Conservation (phyloP, 2,888 invertebrate genomes). For the Brachynemurus nebulosus region DNA sequence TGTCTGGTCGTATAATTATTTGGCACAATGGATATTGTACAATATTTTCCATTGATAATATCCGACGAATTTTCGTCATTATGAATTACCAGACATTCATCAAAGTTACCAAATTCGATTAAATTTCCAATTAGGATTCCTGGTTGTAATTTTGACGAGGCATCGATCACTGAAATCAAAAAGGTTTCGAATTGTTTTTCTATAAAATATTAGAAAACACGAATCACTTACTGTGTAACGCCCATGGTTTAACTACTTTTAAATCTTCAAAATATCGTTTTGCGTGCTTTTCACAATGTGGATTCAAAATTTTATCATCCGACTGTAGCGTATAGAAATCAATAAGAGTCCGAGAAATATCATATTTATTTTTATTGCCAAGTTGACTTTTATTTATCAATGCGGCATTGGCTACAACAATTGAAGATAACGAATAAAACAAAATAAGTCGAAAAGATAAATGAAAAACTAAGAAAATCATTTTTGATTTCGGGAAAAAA, state of each 20-base stretch:
- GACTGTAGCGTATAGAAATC: background rate
- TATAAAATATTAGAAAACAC: no score
- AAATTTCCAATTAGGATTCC: conserved; percentile 28
- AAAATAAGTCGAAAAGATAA: no score
- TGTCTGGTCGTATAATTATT: background rate
- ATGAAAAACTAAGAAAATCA: no score
- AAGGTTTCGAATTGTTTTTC: no score
- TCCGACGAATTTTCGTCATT: background rate
- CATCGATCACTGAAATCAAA: conserved; percentile 28
- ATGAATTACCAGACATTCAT: conserved; percentile 27
- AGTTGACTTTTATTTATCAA: no score
- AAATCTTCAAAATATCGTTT: background rate
- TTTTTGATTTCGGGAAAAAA: no score
- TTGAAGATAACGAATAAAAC: no score
- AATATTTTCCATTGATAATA: background rate
- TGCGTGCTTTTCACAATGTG: background rate
- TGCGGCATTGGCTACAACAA: no score
- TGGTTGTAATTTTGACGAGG: conserved; percentile 31
- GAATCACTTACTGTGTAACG: background rate
- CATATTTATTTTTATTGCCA: background rate
- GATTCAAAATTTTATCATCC: no score
- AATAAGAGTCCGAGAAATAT: background rate
- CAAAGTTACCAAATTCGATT: conserved; percentile 29
- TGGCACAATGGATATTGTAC: background rate
- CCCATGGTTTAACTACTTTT: background rate